Evolutionary conservation across 2,888 invertebrate genomes (phyloP).

Genomic region (Platycheirus rosarum): DNA sequence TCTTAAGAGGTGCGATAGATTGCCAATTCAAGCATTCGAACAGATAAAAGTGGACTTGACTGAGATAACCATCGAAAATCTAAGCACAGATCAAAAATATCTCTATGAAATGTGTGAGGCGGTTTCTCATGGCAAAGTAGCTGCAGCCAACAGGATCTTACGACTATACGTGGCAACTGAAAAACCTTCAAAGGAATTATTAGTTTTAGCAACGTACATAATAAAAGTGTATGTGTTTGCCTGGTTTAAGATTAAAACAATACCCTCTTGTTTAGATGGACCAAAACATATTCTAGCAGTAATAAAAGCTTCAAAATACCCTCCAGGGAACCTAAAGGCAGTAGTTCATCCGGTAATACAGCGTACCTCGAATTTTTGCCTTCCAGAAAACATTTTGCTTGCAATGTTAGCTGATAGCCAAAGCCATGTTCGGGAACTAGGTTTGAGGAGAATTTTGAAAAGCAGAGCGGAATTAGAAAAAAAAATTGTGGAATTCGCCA

Average conservation of each 20-base stretch:
- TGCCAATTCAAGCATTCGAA: slow-evolving; percentile 1
- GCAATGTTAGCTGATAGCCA: too few relatives aligned
- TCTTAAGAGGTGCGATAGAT: not conserved
- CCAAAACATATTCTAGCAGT: not conserved
- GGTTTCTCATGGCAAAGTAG: slow-evolving; percentile 2
- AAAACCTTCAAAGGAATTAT: not conserved
- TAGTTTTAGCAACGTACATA: not conserved
- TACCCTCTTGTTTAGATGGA: not conserved
- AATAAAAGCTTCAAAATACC: too few relatives aligned
- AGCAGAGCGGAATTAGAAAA: too few relatives aligned
- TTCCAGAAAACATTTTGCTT: slow-evolving; percentile 17
- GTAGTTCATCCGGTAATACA: slow-evolving; percentile 3
- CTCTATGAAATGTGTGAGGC: slow-evolving; percentile 9
- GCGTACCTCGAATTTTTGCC: not conserved
- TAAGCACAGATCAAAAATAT: slow-evolving; percentile 2
- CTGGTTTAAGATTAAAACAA: slow-evolving; percentile 1
- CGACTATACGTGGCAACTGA: not conserved
- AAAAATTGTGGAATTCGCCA: too few relatives aligned
- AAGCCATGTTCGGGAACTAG: too few relatives aligned
- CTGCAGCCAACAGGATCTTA: slow-evolving; percentile 3
- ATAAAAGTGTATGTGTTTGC: slow-evolving; percentile 1
- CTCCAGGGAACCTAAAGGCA: slow-evolving; percentile 1
- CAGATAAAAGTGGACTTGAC: not conserved
- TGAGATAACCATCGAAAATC: slow-evolving; percentile 2
- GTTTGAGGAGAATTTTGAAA: too few relatives aligned